A percentile compares a stretch with the other conserved stretches of the same genome.
Evolutionary conservation across 2,113 vertebrate species (phyloP).

Genomic region (Atlantisia rogersi): DNA sequence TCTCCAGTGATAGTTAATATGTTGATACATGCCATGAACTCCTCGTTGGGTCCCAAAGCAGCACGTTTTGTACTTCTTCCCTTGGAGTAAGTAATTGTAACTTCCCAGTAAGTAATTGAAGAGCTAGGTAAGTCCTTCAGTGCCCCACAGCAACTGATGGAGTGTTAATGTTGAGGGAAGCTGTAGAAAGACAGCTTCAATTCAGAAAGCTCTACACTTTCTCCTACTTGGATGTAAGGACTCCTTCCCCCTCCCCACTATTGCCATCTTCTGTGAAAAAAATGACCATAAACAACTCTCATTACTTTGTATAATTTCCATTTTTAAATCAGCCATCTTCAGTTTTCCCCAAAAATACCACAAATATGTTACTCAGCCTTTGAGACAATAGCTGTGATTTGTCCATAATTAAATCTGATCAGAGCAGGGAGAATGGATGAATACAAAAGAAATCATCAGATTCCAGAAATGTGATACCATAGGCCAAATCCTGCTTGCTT

Average conservation of each 20-base stretch:
- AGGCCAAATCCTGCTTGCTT: slow-evolving; percentile 33
- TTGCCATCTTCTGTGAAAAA: neutral
- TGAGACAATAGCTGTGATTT: slow-evolving; percentile 62
- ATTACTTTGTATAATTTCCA: slow-evolving; percentile 26
- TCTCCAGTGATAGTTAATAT: neutral
- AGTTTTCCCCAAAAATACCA: neutral
- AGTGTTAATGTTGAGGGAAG: neutral
- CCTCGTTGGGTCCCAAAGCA: neutral
- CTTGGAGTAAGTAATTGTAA: neutral
- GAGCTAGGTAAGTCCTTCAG: neutral
- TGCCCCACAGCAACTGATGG: neutral
- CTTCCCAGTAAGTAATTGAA: too few relatives aligned
- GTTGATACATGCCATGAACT: neutral
- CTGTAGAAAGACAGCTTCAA: neutral
- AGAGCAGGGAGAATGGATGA: slow-evolving; percentile 44
- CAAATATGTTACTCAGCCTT: slow-evolving; percentile 55
- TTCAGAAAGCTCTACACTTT: neutral
- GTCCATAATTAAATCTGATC: slow-evolving; percentile 66
- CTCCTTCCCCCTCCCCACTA: neutral
- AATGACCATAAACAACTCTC: neutral
- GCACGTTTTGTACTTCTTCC: neutral
- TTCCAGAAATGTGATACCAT: slow-evolving; percentile 55
- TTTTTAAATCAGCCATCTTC: slow-evolving; percentile 45
- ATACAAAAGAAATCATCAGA: slow-evolving; percentile 50
- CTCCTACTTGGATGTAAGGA: neutral